These are phyloP conservation scores for Coregonus suidteri DNA, from an alignment of 2,797 vertebrate genomes.

Conservation along the genomic window DNA sequence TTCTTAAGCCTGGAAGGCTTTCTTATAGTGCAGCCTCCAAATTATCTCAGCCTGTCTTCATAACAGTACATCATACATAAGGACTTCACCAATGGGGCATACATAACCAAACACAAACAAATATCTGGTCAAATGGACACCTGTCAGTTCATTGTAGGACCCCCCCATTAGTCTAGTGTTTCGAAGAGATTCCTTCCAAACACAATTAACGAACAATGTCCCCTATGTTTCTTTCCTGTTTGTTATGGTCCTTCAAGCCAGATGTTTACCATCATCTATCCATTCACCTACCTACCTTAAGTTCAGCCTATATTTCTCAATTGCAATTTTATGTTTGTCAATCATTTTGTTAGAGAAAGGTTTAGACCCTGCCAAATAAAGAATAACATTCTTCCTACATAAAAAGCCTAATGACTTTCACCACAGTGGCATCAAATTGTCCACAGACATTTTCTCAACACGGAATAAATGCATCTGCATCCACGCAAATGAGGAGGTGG, in stretches of 20 bases:
- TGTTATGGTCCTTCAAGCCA: too few species aligned
- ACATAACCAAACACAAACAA: too few species aligned
- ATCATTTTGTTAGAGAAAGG: neutral
- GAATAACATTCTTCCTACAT: neutral
- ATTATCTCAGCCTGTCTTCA: neutral
- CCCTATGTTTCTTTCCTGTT: too few species aligned
- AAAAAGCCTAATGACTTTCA: neutral
- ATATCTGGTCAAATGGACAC: too few species aligned
- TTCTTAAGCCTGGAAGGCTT: slow-evolving; percentile 7
- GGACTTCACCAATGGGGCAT: too few species aligned
- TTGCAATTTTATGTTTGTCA: neutral
- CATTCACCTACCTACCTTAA: neutral
- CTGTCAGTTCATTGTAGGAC: too few species aligned
- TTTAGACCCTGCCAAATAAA: neutral
- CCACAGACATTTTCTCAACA: neutral
- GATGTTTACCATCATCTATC: neutral
- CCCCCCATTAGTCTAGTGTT: too few species aligned
- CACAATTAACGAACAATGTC: too few species aligned
- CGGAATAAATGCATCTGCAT: slow-evolving; percentile 7
- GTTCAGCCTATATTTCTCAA: neutral
- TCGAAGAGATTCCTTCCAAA: too few species aligned
- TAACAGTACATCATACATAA: neutral
- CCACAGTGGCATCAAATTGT: neutral
- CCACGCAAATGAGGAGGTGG: slow-evolving; percentile 25
- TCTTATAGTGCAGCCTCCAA: neutral